phyloP scores from a whole-genome alignment of 2,113 vertebrate genomes.

The Elanoides forficatus region DNA sequence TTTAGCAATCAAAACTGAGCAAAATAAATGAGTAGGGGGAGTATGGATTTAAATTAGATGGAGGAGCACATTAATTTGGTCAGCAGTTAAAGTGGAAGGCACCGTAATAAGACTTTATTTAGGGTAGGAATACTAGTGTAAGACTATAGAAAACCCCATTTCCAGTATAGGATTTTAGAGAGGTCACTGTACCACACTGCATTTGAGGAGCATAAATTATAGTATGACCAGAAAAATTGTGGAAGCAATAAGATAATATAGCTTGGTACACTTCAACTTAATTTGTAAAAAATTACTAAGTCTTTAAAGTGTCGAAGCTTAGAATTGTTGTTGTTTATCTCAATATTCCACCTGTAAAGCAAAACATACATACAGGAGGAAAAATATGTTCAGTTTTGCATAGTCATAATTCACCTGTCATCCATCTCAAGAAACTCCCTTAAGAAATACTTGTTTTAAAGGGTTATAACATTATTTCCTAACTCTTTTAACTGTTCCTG shows the following conservation, averaged over 20 bases:
- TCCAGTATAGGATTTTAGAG: background rate
- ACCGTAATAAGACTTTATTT: background rate
- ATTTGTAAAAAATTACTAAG: slow-evolving; percentile 9
- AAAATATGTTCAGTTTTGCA: background rate
- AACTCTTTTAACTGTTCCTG: background rate
- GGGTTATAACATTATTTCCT: background rate
- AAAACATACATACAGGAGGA: background rate
- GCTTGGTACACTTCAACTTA: background rate
- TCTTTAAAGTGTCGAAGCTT: background rate
- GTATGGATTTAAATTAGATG: background rate
- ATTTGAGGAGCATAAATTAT: background rate
- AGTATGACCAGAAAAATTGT: background rate
- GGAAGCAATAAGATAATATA: background rate
- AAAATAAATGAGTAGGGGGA: background rate
- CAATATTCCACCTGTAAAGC: background rate
- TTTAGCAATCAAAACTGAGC: background rate
- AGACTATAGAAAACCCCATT: background rate
- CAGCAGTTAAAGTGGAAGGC: background rate
- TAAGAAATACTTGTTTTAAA: background rate
- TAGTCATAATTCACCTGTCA: background rate
- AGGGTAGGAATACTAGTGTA: background rate
- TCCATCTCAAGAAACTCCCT: background rate
- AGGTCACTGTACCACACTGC: background rate
- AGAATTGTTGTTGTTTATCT: slow-evolving; percentile 1
- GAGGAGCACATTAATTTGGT: background rate